Percentiles rank a stretch among this genome's conserved stretches.
Evolutionary conservation across 2,797 vertebrate species (phyloP).

Genomic region (Xenopus petersii): DNA sequence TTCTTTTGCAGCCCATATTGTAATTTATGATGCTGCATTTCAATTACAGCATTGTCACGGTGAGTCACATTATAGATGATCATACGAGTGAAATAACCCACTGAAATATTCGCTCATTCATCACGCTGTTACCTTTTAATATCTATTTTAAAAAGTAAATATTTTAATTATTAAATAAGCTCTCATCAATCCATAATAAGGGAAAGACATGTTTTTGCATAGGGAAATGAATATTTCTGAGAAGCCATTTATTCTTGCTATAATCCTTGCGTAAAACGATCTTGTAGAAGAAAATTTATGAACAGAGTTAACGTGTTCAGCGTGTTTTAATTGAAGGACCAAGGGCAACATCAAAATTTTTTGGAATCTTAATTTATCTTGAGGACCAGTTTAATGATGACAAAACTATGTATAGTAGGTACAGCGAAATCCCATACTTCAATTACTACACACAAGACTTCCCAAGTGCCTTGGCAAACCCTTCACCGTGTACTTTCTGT

Average conservation of each 20-base stretch:
- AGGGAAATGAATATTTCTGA: conserved; percentile 16
- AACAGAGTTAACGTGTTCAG: neutral
- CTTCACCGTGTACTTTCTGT: too few species aligned
- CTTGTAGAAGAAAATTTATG: neutral
- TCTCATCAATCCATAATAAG: conserved; percentile 25
- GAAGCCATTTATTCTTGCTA: conserved; percentile 1
- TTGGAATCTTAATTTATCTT: neutral
- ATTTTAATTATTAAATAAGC: conserved; percentile 27
- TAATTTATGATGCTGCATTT: conserved; percentile 33
- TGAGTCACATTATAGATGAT: conserved; percentile 30
- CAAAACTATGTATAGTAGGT: too few species aligned
- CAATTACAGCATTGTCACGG: conserved; percentile 35
- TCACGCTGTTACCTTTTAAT: conserved; percentile 20
- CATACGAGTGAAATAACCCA: conserved; percentile 28
- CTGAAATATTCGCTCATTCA: conserved; percentile 21
- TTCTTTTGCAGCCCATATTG: conserved; percentile 27
- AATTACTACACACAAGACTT: too few species aligned
- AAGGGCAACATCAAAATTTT: neutral
- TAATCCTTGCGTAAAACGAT: too few species aligned
- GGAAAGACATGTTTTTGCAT: conserved; percentile 9
- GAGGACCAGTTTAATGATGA: too few species aligned
- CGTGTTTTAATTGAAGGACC: neutral
- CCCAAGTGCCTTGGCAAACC: too few species aligned
- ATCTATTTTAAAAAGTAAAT: conserved; percentile 29
- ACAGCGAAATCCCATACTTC: too few species aligned